phyloP scores from a whole-genome alignment of 2,113 vertebrate genomes.

The Amia ocellicauda region DNA sequence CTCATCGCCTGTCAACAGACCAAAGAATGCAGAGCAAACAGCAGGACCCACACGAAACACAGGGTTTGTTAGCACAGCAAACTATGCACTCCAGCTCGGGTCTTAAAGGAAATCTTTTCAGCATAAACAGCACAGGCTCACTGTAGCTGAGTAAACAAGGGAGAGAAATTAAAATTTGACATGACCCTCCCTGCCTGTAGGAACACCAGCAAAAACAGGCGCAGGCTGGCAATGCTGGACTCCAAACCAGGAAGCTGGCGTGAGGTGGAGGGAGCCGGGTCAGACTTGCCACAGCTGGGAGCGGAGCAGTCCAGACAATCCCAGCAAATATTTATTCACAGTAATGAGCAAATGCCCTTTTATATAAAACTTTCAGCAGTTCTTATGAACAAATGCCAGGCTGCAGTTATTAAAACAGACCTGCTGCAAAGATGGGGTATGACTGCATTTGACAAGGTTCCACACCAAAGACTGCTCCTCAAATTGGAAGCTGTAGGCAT shows the following conservation, averaged over 20 bases:
- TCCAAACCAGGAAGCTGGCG: not conserved
- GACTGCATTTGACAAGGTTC: too few species aligned
- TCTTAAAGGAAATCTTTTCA: slow-evolving; percentile 51
- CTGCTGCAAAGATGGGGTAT: too few species aligned
- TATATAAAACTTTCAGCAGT: too few species aligned
- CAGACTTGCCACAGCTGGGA: too few species aligned
- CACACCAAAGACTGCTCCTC: too few species aligned
- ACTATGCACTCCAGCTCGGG: slow-evolving; percentile 45
- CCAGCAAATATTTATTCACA: too few species aligned
- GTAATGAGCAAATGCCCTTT: too few species aligned
- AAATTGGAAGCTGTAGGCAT: too few species aligned
- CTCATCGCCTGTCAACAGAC: slow-evolving; percentile 52
- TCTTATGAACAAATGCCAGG: too few species aligned
- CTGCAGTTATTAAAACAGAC: too few species aligned
- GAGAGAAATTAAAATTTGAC: slow-evolving; percentile 13
- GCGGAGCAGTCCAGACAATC: too few species aligned
- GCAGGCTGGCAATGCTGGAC: not conserved
- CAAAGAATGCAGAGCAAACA: slow-evolving; percentile 55
- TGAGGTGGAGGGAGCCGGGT: too few species aligned
- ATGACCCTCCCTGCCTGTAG: not conserved
- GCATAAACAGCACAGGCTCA: slow-evolving; percentile 42
- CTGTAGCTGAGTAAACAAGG: slow-evolving; percentile 35
- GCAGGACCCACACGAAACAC: slow-evolving; percentile 44
- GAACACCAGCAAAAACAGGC: slow-evolving; percentile 1
- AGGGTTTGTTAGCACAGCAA: slow-evolving; percentile 63